Conservation (phyloP, 2,888 invertebrate genomes). For the Chaetogeoica ovagalla region DNA sequence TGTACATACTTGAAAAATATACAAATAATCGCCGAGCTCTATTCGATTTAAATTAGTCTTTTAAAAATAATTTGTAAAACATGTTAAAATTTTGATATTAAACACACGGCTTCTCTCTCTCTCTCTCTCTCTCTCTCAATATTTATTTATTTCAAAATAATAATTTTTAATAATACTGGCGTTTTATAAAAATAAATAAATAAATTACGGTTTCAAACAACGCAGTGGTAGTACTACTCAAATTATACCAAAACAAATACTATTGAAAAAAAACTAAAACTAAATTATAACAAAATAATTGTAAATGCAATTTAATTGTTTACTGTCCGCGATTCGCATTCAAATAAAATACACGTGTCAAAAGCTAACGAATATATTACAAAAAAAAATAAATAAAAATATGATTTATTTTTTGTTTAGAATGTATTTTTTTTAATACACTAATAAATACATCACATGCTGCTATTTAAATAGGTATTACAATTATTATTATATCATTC, state of each 20-base stretch:
- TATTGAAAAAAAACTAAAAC: neutral
- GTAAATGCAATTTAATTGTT: neutral
- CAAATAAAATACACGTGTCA: conserved; percentile 23
- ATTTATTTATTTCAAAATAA: too few relatives aligned
- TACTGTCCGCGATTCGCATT: neutral
- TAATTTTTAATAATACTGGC: too few relatives aligned
- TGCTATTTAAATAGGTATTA: conserved; percentile 30
- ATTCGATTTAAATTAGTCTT: too few relatives aligned
- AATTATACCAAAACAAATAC: neutral
- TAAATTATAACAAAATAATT: neutral
- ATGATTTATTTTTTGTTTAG: neutral
- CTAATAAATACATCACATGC: conserved; percentile 31
- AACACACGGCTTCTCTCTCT: too few relatives aligned
- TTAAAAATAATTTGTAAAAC: too few relatives aligned
- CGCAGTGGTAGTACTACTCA: too few relatives aligned
- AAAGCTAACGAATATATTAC: conserved; percentile 15
- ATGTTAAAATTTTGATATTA: too few relatives aligned
- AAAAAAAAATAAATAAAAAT: neutral
- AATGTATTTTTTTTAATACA: neutral
- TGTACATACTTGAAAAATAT: too few relatives aligned
- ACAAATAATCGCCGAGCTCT: too few relatives aligned
- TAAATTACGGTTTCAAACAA: too few relatives aligned
- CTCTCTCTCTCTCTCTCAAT: too few relatives aligned
- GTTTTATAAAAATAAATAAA: too few relatives aligned
- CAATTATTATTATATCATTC: neutral